These are phyloP conservation scores for Eumerus sabulonum DNA, from an alignment of 2,888 invertebrate species.

Conservation along the genomic window DNA sequence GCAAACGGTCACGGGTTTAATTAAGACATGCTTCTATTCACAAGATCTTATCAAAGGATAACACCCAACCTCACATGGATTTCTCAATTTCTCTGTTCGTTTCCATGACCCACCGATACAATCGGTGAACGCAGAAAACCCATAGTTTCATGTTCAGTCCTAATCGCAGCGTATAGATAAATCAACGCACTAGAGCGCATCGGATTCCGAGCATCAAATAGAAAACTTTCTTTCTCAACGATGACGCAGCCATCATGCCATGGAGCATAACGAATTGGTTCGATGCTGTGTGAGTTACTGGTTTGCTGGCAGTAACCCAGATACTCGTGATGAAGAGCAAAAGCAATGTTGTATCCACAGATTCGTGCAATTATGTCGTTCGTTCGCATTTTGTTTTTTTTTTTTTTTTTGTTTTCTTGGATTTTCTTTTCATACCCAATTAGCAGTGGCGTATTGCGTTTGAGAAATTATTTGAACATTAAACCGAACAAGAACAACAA, in stretches of 20 bases:
- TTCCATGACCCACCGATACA: constrained; percentile 13
- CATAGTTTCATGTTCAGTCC: constrained; percentile 19
- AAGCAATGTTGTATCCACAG: background rate
- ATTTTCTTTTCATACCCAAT: constrained; percentile 41
- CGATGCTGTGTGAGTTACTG: constrained; percentile 31
- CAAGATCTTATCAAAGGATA: constrained; percentile 21
- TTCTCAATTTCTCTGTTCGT: constrained; percentile 27
- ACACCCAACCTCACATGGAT: background rate
- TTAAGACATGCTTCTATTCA: constrained; percentile 12
- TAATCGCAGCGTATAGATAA: constrained; percentile 52
- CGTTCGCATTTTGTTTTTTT: constrained; percentile 56
- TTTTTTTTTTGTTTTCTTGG: background rate
- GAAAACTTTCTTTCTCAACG: constrained; percentile 56
- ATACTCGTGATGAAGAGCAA: constrained; percentile 7
- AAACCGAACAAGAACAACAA: too few species aligned
- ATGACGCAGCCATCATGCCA: constrained; percentile 30
- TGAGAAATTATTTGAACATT: constrained; percentile 25
- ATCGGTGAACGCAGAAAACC: constrained; percentile 8
- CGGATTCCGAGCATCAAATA: background rate
- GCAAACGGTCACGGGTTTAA: constrained; percentile 33
- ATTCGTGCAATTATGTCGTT: constrained; percentile 64
- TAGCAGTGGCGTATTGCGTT: constrained; percentile 34
- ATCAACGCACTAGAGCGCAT: constrained; percentile 62
- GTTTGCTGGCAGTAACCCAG: constrained; percentile 45
- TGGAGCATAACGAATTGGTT: constrained; percentile 57